Evolutionary conservation across 2,113 vertebrate genomes (phyloP).

Genomic region (Serinus canaria): DNA sequence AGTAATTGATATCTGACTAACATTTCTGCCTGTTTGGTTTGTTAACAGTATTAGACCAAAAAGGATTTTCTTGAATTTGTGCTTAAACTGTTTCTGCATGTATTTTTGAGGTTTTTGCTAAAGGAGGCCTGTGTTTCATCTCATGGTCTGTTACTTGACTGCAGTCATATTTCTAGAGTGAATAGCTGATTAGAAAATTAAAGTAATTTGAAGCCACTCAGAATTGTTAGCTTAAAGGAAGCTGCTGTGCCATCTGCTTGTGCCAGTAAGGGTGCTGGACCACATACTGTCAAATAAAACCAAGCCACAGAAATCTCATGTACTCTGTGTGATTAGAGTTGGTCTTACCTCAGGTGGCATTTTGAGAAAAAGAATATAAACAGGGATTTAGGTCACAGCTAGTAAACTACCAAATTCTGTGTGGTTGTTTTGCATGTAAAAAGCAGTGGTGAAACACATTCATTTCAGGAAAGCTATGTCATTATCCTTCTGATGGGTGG

Average conservation of each 20-base stretch:
- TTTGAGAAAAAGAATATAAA: background rate
- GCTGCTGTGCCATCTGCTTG: background rate
- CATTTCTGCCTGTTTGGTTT: rapidly evolving
- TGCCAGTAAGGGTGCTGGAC: background rate
- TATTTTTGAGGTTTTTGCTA: background rate
- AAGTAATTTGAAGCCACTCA: background rate
- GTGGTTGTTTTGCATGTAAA: background rate
- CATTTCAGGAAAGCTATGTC: background rate
- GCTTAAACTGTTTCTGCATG: background rate
- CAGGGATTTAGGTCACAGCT: background rate
- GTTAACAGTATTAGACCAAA: background rate
- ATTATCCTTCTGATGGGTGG: background rate
- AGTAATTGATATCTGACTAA: background rate
- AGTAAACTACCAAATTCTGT: background rate
- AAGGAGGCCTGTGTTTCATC: background rate
- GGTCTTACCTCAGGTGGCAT: background rate
- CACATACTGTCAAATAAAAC: background rate
- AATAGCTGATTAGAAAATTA: background rate
- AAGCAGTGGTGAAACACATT: rapidly evolving
- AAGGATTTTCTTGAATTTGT: background rate
- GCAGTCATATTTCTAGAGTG: background rate
- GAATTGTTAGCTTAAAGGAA: background rate
- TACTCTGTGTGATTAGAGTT: background rate
- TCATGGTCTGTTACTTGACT: background rate
- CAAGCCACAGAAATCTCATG: background rate